Evolutionary conservation across 2,113 vertebrate genomes (phyloP), one percentile per base, ranked within the genome.

Genomic region (Phylloscopus trochiloides): DNA sequence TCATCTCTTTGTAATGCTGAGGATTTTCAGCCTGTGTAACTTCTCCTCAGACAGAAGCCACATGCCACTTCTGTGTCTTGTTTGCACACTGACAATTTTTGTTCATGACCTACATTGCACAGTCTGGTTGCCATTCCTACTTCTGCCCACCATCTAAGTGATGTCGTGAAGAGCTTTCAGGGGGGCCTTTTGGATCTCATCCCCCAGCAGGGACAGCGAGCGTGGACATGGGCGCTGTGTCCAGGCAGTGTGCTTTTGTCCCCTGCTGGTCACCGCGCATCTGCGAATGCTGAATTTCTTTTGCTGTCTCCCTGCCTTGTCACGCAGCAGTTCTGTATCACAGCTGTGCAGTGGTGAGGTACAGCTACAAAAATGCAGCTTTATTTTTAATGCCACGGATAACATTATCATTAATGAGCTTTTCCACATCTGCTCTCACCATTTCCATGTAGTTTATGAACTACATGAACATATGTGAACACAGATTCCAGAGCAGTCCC

Each of bases 211-310:
- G 1, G 4, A 10, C 42, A 74, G 47, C 0, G 1, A 42, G n/a
- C 0, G 0, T 24, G 48, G 62, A 25, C 0, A 3, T 50, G 68
- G 13, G 10, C 3, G 1, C n/a, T 34, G 26, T 83, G 62, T 48
- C 45, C 42, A 28, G 40, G 66, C 38, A 50, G 31, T 13, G 38
- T 85, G 68, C 8, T 82, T 66, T 82, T 91, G 76, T 78, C 32
- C 66, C 38, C 26, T 57, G 59, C 24, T 10, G 2, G 34, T 68
- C n/a, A 12, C 54, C 9, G 12, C 8, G 29, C n/a, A 6, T 14
- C 55, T 47, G 68, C 0, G 3, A 74, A 7, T 0, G 3, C 54
- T 34, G 36, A 36, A 48, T 80, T 73, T 43, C 5, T 2, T 47
- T 22, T 38, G 25, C 52, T 36, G 11, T 52, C 75, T 82, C 6